Base-by-base conservation (phyloP, 2,888 invertebrate species). In the Cactoblastis cactorum region DNA sequence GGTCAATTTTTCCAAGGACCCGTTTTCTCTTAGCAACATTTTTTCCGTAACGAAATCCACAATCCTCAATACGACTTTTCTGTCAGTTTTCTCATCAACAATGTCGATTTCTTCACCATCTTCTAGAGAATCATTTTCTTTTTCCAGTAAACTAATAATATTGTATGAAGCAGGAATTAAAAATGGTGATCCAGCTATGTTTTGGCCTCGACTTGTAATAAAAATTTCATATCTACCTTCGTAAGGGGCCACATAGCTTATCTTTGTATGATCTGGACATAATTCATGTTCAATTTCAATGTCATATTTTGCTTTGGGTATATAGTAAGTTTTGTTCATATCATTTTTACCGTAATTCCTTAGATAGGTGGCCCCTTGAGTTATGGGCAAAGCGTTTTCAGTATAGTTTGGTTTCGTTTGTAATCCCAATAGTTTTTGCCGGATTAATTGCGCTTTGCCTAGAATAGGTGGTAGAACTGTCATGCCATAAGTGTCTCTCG, bases 171-270 rank as follows among this genome's bases (percentile, higher is more conserved):
- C 87, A 50, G 81, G 89, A 2, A 92, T 80, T 49, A 71, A 71
- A 62, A 89, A 93, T 0, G 93, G 93, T 17, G 92, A 92, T n/a
- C 92, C 92, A 28, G 88, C 85, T 35, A 92, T 80, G 61, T 86
- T 82, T 65, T 89, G 88, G 0, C 91, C 91, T 67, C 90, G 84
- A 50, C 89, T 91, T 12, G 91, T 90, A 38, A 93, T 82, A 24
- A 85, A 90, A 33, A 93, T 80, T 72, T 92, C 90, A 63, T 92
- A 91, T 65, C 87, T 86, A 2, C 93, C 93, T 63, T 86, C 83
- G 54, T 83, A 71, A 39, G 74, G 81, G 0, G 91, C 91, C 1
- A 76, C 71, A 55, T 91, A 93, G 34, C 79, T 78, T 35, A 92
- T 74, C 76, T 87, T 91, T 0, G 83, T 82, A 58, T 91, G 83